Conservation (phyloP, 2,113 vertebrate genomes). For the Phylloscopus whistleri region DNA sequence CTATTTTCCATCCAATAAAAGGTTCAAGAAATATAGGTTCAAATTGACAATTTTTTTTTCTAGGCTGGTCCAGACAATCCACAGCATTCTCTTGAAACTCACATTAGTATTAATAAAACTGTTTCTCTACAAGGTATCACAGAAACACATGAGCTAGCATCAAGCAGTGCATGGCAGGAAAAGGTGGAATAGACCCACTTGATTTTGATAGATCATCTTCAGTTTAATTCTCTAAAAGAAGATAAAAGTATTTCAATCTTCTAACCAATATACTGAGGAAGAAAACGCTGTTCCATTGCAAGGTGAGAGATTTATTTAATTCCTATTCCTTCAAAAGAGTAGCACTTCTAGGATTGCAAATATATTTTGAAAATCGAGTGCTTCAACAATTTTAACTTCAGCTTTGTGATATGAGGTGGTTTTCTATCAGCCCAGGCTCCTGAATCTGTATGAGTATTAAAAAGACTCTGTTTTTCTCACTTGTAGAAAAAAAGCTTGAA, state of each 20-base stretch:
- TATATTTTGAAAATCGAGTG: neutral
- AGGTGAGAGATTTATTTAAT: neutral
- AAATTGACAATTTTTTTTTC: neutral
- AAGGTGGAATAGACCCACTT: neutral
- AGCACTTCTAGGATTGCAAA: neutral
- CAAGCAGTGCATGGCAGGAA: neutral
- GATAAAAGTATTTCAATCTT: neutral
- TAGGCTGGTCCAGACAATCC: neutral
- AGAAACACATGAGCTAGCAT: neutral
- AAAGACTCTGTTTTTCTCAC: neutral
- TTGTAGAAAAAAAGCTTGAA: neutral
- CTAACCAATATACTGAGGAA: neutral
- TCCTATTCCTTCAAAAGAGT: neutral
- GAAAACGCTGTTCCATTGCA: neutral
- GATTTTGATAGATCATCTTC: neutral
- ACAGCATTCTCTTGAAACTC: neutral
- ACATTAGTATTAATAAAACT: neutral
- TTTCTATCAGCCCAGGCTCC: neutral
- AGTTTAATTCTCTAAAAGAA: neutral
- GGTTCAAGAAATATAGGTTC: neutral
- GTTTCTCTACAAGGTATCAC: neutral
- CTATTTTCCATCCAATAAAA: slow-evolving; percentile 28
- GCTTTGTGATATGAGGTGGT: neutral
- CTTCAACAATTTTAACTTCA: neutral
- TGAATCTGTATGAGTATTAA: neutral